These are phyloP conservation scores for Anomalospiza imberbis DNA, from an alignment of 2,797 vertebrate species.

Conservation along the genomic window DNA sequence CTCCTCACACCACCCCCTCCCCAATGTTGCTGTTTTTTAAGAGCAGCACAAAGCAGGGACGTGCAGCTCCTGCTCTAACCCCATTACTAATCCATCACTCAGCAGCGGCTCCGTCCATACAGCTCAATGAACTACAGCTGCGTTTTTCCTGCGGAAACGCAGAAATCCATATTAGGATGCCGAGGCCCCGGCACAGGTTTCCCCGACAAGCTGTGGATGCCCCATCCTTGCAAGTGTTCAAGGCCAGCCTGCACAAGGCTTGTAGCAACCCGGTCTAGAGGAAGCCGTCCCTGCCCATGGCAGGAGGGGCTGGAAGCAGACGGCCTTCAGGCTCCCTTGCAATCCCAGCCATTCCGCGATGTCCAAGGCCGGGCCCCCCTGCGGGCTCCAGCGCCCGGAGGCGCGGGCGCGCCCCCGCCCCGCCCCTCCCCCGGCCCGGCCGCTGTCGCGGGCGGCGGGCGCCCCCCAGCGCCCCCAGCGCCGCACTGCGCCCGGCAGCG, in stretches of 20 bases:
- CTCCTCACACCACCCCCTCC: accelerated
- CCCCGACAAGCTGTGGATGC: background rate
- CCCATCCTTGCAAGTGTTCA: background rate
- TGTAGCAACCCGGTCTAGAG: no score
- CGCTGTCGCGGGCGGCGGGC: background rate
- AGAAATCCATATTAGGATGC: background rate
- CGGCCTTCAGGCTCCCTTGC: no score
- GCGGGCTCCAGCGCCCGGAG: background rate
- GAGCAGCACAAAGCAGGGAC: background rate
- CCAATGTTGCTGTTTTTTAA: background rate
- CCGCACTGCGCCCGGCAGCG: background rate
- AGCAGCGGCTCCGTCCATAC: background rate
- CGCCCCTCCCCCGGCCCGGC: background rate
- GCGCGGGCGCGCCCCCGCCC: background rate
- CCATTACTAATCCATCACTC: background rate
- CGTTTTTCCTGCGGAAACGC: background rate
- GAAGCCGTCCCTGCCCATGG: no score
- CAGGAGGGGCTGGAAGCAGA: no score
- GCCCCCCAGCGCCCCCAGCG: background rate
- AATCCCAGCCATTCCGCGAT: accelerated
- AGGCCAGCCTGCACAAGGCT: background rate
- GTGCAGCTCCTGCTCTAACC: background rate
- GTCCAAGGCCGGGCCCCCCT: background rate
- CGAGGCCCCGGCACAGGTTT: background rate
- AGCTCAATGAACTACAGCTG: background rate